Base-by-base conservation (phyloP, 2,113 vertebrate genomes). In the Ceyx melanurus region DNA sequence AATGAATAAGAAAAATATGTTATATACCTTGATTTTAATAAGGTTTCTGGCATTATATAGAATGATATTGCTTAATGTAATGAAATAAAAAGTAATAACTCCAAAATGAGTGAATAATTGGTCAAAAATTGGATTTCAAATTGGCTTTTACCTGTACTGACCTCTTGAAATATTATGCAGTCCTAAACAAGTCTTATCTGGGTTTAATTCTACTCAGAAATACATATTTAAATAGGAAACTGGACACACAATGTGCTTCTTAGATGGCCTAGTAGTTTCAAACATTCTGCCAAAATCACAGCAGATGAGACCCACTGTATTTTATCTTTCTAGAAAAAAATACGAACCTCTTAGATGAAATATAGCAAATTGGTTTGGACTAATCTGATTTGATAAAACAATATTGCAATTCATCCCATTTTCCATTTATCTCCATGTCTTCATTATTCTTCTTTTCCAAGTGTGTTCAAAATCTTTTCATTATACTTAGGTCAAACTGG, bases 271-370 rank as follows among this genome's bases (percentile, higher is more conserved):
- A 85, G 42, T 79, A 84, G 64, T 76, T 82, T 89, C 66, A 75
- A 64, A 67, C 20, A 15, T 51, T 46, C 35, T 81, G 51, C 29
- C 72, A 67, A 86, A 95, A 91, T 57, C 71, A 31, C 48, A 75
- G 72, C 15, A 84, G 45, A 57, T 61, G 40, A 86, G 5, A 84
- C 35, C 40, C n/a, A 48, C 18, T 68, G 0, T 53, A 75, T 35
- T 87, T 93, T 79, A 13, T 90, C 61, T 78, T 90, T 67, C 83
- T 89, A 90, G 83, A 92, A 92, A 92, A 92, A 91, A 82, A 65
- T 45, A 82, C 31, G 40, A 15, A 53, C 10, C 62, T 76, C 21
- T 42, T 61, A 79, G 50, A 72, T 61, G 51, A 87, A 87, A 85
- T 84, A 82, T 23, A 11, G 78, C 21, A 82, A 85, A 92, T 79